Evolutionary conservation across 2,888 invertebrate species (phyloP).

Genomic region (Amiota mariae): DNA sequence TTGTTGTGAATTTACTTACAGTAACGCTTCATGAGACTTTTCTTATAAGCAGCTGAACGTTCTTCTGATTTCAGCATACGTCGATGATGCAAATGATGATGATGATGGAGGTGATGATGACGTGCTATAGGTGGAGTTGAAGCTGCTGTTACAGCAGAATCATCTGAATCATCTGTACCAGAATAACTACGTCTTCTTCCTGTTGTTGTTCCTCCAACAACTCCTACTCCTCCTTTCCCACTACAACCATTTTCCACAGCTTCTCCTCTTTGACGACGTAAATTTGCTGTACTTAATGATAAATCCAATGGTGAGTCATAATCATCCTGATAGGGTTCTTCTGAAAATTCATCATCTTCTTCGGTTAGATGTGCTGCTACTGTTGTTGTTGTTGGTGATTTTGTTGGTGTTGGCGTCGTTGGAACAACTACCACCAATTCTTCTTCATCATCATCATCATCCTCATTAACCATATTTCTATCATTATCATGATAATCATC

Average conservation of each 20-base stretch:
- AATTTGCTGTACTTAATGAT: slow-evolving; percentile 76
- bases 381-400: slow-evolving; percentile 47
- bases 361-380: slow-evolving; percentile 36
- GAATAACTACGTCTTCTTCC: slow-evolving; percentile 77
- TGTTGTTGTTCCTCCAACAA: slow-evolving; percentile 17
- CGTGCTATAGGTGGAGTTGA: slow-evolving; percentile 63
- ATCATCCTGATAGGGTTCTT: slow-evolving; percentile 68
- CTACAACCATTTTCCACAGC: background rate
- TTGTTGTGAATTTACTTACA: slow-evolving; percentile 85
- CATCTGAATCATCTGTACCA: slow-evolving; percentile 85
- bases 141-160: slow-evolving; percentile 75
- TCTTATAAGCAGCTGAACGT: slow-evolving; percentile 83
- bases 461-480: background rate
- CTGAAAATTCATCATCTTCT: slow-evolving; percentile 45
- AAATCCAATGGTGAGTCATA: slow-evolving; percentile 86
- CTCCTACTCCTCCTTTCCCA: slow-evolving; percentile 6
- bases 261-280: slow-evolving; percentile 68
- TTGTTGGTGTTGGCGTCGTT: slow-evolving; percentile 40
- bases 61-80: slow-evolving; percentile 66
- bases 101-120: background rate
- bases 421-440: slow-evolving; percentile 38
- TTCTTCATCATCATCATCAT: slow-evolving; percentile 58
- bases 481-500: background rate
- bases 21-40: slow-evolving; percentile 93
- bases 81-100: slow-evolving; percentile 36